Evolutionary conservation across 2,797 vertebrate species (phyloP).

Genomic region (Sebastes oblongus): DNA sequence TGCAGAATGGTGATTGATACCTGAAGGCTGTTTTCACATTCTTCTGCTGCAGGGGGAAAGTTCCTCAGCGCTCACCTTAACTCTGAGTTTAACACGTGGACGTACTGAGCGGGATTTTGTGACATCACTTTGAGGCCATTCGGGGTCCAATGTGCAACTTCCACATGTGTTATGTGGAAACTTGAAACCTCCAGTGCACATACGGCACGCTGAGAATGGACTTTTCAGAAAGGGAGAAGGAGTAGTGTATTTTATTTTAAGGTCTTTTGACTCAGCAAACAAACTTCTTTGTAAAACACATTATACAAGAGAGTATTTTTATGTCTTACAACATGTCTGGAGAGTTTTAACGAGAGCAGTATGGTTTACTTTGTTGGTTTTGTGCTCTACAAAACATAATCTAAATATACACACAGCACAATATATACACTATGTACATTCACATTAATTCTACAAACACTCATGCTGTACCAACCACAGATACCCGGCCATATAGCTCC

Average conservation of each 20-base stretch:
- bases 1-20: not conserved
- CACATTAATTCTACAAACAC: not conserved
- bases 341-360: not conserved
- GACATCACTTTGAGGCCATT: not conserved
- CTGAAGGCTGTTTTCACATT: not conserved
- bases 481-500: constrained; percentile 1
- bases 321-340: not conserved
- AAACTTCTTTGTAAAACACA: not conserved
- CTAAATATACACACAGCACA: not conserved
- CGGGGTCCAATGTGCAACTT: not conserved
- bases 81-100: not conserved
- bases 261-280: not conserved
- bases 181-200: not conserved
- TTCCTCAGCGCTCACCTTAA: not conserved
- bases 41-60: not conserved
- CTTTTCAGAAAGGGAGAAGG: not conserved
- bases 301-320: not conserved
- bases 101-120: not conserved
- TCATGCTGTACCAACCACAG: not conserved
- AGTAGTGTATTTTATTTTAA: not conserved
- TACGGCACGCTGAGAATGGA: not conserved
- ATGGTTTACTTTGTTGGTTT: not conserved
- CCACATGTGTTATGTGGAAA: not conserved
- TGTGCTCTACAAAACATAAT: not conserved
- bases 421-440: not conserved